Evolutionary conservation across 2,888 invertebrate species (phyloP).

Genomic region (Metallyticus violacea): DNA sequence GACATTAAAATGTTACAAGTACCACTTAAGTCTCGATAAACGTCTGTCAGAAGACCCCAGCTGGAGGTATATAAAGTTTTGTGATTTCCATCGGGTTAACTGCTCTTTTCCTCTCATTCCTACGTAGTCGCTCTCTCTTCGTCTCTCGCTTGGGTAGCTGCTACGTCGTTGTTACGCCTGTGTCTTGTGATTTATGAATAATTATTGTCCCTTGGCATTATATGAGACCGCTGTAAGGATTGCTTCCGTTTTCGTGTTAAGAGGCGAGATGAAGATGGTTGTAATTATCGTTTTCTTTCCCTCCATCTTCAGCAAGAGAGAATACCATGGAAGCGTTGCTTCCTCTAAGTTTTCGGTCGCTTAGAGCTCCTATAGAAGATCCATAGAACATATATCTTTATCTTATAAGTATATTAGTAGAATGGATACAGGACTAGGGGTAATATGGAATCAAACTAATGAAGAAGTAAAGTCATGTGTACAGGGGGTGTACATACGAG

Average conservation of each 20-base stretch:
- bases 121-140: neutral
- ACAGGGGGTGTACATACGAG: too few species aligned
- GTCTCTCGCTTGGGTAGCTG: neutral
- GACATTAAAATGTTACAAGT: constrained; percentile 15
- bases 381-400: too few species aligned
- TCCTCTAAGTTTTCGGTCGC: neutral
- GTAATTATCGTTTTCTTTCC: neutral
- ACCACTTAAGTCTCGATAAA: constrained; percentile 16
- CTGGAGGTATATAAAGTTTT: constrained; percentile 16
- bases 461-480: too few species aligned
- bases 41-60: constrained; percentile 15
- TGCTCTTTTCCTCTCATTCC: constrained; percentile 6
- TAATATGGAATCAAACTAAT: too few species aligned
- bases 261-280: neutral
- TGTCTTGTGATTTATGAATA: constrained; percentile 15
- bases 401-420: too few species aligned
- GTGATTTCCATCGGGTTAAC: constrained; percentile 9
- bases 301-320: neutral
- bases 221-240: neutral
- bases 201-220: constrained; percentile 7
- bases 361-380: too few species aligned
- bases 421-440: too few species aligned
- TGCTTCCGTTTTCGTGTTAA: neutral
- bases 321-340: neutral
- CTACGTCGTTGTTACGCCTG: neutral